A percentile compares a stretch with the other conserved stretches of the same genome.
Conservation (phyloP, 2,797 vertebrate genomes). For the Poeciliopsis paucimaculata region DNA sequence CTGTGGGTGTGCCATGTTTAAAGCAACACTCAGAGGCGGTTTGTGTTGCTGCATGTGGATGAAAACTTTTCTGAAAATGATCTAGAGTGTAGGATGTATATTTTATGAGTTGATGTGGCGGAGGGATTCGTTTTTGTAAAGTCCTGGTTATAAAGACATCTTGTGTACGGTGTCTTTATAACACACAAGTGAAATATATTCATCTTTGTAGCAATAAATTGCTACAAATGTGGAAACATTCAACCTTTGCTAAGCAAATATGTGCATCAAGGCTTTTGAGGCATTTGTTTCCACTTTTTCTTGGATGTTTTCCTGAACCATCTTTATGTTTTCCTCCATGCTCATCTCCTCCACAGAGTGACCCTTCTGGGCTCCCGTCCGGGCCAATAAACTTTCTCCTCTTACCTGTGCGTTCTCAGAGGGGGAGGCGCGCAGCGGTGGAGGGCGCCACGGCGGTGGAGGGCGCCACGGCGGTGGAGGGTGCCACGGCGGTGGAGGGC, state of each 20-base stretch:
- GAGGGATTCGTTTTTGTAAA: too few relatives aligned
- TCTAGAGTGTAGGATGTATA: too few relatives aligned
- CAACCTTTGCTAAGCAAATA: background rate
- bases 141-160: too few relatives aligned
- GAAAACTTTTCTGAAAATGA: too few relatives aligned
- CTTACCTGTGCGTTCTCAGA: conserved; percentile 89
- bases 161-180: background rate
- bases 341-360: conserved; percentile 85
- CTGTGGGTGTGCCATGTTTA: too few relatives aligned
- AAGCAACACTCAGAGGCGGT: too few relatives aligned
- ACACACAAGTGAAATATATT: background rate
- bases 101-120: too few relatives aligned
- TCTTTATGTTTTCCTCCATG: background rate
- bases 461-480: conserved; percentile 36
- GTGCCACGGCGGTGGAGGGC: conserved; percentile 33
- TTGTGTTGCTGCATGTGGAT: too few relatives aligned
- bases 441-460: conserved; percentile 34
- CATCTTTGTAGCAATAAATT: background rate
- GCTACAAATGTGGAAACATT: background rate
- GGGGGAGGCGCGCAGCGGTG: conserved; percentile 43
- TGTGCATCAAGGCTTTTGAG: background rate
- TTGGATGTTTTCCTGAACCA: background rate
- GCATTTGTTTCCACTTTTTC: background rate
- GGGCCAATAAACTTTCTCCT: conserved; percentile 89
- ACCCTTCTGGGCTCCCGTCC: conserved; percentile 76